Percentiles rank a stretch among this genome's conserved stretches.
phyloP scores from a whole-genome alignment of 1,140 invertebrate genomes.

The Sycophila sp. region DNA sequence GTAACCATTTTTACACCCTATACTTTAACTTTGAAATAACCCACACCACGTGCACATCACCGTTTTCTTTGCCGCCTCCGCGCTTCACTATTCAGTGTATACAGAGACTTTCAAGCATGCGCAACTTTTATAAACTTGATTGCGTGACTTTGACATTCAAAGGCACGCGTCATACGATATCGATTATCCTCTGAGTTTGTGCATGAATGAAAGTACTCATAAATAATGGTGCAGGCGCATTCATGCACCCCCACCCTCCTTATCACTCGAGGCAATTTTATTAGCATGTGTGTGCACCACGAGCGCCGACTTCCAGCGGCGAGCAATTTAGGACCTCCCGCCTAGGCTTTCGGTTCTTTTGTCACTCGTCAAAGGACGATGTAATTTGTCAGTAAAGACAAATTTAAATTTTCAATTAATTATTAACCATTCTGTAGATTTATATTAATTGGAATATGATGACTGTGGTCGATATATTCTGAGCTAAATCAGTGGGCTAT shows the following conservation, averaged over 20 bases:
- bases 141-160: neutral
- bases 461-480: too few relatives aligned
- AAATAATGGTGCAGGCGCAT: neutral
- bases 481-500: too few relatives aligned
- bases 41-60: neutral
- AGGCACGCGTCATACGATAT: neutral
- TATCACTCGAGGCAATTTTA: neutral
- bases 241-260: neutral
- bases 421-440: too few relatives aligned
- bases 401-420: too few relatives aligned
- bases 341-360: too few relatives aligned
- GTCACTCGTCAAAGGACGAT: too few relatives aligned
- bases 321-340: too few relatives aligned
- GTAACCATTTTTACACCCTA: conserved; percentile 40
- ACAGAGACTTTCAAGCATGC: neutral
- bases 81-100: neutral
- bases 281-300: too few relatives aligned
- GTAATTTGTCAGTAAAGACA: too few relatives aligned
- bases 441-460: too few relatives aligned
- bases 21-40: neutral
- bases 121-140: neutral
- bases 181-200: neutral
- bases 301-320: too few relatives aligned
- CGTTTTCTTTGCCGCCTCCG: neutral
- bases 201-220: neutral